Evolutionary conservation across 2,888 invertebrate species (phyloP), one percentile per base, ranked within the genome.

Genomic region (Cantharis rufa): DNA sequence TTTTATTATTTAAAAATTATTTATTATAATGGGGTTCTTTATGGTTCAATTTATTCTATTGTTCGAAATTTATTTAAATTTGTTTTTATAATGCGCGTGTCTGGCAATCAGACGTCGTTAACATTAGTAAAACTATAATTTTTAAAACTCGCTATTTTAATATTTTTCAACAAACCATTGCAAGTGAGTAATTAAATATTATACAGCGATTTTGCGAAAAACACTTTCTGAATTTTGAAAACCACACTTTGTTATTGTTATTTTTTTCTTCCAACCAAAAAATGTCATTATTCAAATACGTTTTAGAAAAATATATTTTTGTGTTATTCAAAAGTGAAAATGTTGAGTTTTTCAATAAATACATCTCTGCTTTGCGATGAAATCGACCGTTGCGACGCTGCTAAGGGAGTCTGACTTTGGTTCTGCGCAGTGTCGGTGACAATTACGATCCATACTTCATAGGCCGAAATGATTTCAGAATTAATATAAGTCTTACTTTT

Each of bases 361-460:
- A 72, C 78, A 75, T 70, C 78, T 75, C 78, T 78, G 78, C 18
- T 15, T 74, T 61, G 66, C 64, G 75, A 78, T 78, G 78, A 78
- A 75, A 78, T 78, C 78, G 78, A 76, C 79, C 76, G 76, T 79
- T 74, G 70, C 79, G 76, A 74, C 74, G 75, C 74, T 76, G 68
- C 72, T 62, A 70, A 74, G 74, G 68, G 68, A 71, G 62, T 68
- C 72, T 72, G 74, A 79, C 74, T 76, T 76, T 62, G 74, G 74
- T 74, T 76, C 76, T 79, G 79, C 79, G 79, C 79, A 79, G 70
- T 76, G 77, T 62, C 72, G 75, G 75, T 79, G 80, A 80, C 80
- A 80, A 80, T 80, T 80, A 80, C 80, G 80, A 80, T 80, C 80
- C 78, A 80, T 80, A 80, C 78, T 80, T 78, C 78, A 75, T 75